Base-by-base conservation (phyloP, 1,140 invertebrate genomes). In the Bombus ignitus region DNA sequence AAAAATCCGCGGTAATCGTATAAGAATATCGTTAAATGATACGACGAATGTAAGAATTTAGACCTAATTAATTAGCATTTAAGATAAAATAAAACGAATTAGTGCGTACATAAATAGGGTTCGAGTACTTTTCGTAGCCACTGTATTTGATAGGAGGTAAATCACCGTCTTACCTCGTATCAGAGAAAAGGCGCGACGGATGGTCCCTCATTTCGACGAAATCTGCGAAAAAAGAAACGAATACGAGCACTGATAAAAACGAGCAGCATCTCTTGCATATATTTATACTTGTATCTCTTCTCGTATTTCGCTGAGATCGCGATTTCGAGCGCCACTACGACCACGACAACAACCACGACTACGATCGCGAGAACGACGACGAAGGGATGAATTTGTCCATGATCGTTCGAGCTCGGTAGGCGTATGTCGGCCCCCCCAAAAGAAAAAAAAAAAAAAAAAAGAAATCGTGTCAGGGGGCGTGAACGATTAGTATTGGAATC, bases 151-250 rank as follows among this genome's bases (percentile, higher is more conserved):
- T 53, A 53, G 47, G 47, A 53, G 47, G 47, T 22, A 53, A 53
- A 53, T 53, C 18, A 22, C 47, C 47, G 25, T 28, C 35, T 91
- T 84, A 92, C 88, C 91, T 92, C 66, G 83, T 74, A 59, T 65
- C 82, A 77, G 79, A 84, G 87, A 73, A 89, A 82, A 80, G 78
- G 44, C 82, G 78, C 68, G 84, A 76, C 78, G 83, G 85, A 83
- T 81, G 83, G 81, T 86, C 87, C 89, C 81, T 80, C 91, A 92
- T 92, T 89, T 89, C 91, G 75, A 68, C 70, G 71, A 86, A 88
- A 90, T 89, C 92, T 92, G 86, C 9, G 84, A 84, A 42, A 73
- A 37, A 13, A 62, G 35, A 82, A 70, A 76, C 18, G 80, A 66
- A 62, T 6, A 35, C n/a, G 15, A 66, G 5, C 59, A n/a, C 59